Base-by-base conservation (phyloP, 2,113 vertebrate species). In the Cephalophus harveyi region DNA sequence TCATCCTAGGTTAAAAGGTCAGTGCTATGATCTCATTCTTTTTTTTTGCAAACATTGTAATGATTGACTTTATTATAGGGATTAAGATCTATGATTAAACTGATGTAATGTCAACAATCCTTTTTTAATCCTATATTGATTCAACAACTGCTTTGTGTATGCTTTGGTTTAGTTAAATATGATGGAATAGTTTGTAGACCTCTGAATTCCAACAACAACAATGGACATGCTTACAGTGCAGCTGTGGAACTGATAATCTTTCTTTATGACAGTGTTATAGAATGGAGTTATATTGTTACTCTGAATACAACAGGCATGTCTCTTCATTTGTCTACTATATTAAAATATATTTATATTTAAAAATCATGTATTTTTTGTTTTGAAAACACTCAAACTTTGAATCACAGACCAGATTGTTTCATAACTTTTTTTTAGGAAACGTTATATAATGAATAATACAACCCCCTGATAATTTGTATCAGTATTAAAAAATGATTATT, bases 11-110 rank as follows among this genome's bases (percentile, higher is more conserved):
- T 84, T 17, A 81, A 55, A 92, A 91, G 25, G n/a, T 71, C 78
- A 86, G n/a, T 55, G n/a, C n/a, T 90, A 5, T 40, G 81, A 90
- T 81, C 96, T 95, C 86, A 54, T 25, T 92, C 87, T 33, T 52
- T 50, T 43, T 54, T 67, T 93, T 27, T 67, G 55, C 40, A 97
- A 90, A 90, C 74, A 78, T 89, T 57, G 64, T 17, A 43, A 17
- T 40, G 43, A n/a, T 55, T 95, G 62, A 91, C 74, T 90, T 95
- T 82, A 91, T 83, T 84, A 79, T 33, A 95, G 64, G 74, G 50
- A 93, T 91, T 46, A 84, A 59, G 55, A 78, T 52, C 86, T 90
- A 5, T 59, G 40, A 50, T 83, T 89, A 82, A 59, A 83, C 40
- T 93, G 90, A 90, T 40, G 9, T 67, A 79, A 64, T 78, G 54